These are phyloP conservation scores for Ellobium chinense DNA, from an alignment of 2,888 invertebrate species.

Conservation along the genomic window DNA sequence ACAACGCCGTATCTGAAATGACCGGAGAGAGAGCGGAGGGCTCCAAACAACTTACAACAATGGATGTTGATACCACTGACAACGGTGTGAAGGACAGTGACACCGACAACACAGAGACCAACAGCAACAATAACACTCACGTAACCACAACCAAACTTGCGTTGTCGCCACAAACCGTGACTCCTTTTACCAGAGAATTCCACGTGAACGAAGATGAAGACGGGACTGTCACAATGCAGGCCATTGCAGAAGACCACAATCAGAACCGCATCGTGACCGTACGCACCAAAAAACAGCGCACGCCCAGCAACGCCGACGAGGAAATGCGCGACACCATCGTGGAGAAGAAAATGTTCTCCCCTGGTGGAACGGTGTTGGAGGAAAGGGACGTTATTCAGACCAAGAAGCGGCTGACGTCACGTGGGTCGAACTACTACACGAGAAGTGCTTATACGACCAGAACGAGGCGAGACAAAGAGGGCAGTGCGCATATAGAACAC, in stretches of 20 bases:
- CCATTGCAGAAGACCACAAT: slow-evolving; percentile 49
- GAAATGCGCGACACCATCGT: slow-evolving; percentile 67
- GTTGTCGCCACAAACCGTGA: neutral
- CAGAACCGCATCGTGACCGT: slow-evolving; percentile 65
- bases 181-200: slow-evolving; percentile 52
- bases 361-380: slow-evolving; percentile 60
- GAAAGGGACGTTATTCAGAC: slow-evolving; percentile 67
- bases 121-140: neutral
- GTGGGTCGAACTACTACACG: slow-evolving; percentile 69
- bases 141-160: neutral
- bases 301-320: slow-evolving; percentile 63
- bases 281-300: slow-evolving; percentile 61
- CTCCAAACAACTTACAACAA: neutral
- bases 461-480: slow-evolving; percentile 54
- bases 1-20: neutral
- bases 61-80: neutral
- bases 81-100: neutral
- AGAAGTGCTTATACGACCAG: slow-evolving; percentile 60
- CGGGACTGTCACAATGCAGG: slow-evolving; percentile 63
- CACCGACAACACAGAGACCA: neutral
- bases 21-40: neutral
- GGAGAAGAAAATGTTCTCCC: slow-evolving; percentile 62
- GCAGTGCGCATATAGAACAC: slow-evolving; percentile 63
- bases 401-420: slow-evolving; percentile 63
- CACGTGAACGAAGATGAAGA: slow-evolving; percentile 65